Evolutionary conservation across 2,888 invertebrate species (phyloP).

Genomic region (Pyrrhia umbra): DNA sequence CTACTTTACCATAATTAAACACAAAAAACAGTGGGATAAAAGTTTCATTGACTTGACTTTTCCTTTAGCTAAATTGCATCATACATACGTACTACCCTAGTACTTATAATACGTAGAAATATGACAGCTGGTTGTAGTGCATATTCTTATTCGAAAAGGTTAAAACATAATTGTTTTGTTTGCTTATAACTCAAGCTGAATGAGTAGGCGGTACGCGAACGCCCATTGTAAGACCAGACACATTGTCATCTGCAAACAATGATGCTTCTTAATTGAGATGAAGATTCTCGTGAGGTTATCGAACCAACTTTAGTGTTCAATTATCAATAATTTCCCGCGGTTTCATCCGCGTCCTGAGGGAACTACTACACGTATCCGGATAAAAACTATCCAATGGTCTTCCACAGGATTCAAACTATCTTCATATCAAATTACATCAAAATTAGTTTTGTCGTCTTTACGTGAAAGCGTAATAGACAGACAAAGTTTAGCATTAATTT

Average conservation of each 20-base stretch:
- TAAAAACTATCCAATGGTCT: too few species aligned
- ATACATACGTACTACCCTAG: neutral
- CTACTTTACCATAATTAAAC: too few species aligned
- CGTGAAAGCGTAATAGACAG: too few species aligned
- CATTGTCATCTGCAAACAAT: constrained; percentile 63
- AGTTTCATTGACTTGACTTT: neutral
- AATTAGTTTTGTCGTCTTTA: too few species aligned
- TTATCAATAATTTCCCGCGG: constrained; percentile 3
- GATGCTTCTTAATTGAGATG: constrained; percentile 65
- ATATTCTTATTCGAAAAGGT: constrained; percentile 22
- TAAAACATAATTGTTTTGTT: constrained; percentile 34
- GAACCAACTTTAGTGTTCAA: constrained; percentile 35
- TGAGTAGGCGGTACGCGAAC: constrained; percentile 59
- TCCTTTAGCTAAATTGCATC: neutral
- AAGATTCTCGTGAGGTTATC: constrained; percentile 51
- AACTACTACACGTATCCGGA: neutral
- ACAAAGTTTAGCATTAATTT: too few species aligned
- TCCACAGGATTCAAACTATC: too few species aligned
- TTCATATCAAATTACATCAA: too few species aligned
- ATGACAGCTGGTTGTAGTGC: constrained; percentile 23
- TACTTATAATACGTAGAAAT: constrained; percentile 7
- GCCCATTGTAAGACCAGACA: constrained; percentile 60
- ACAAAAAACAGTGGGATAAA: too few species aligned
- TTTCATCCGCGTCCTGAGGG: neutral
- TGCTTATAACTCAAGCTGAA: constrained; percentile 54